These are phyloP conservation scores for Nasonia longicornis DNA, from an alignment of 1,140 invertebrate genomes.

Conservation along the genomic window DNA sequence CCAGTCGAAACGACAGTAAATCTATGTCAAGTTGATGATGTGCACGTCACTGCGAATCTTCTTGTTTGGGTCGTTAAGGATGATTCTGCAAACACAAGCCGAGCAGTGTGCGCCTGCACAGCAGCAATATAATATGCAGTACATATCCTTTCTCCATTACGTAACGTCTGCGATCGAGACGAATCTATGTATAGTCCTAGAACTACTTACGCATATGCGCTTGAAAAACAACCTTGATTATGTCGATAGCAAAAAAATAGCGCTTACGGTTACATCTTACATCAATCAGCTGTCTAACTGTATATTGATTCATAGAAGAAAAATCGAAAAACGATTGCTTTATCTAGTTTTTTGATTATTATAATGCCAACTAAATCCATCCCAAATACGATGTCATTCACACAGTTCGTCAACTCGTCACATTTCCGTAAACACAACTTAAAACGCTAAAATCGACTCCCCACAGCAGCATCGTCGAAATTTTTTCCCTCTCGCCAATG, in stretches of 20 bases:
- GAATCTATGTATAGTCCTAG: slow-evolving; percentile 16
- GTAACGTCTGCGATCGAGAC: slow-evolving; percentile 6
- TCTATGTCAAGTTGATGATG: slow-evolving; percentile 37
- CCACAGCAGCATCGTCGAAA: neutral
- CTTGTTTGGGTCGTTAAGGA: slow-evolving; percentile 34
- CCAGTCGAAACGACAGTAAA: slow-evolving; percentile 37
- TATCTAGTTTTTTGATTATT: no score
- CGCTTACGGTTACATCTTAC: neutral
- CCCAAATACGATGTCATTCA: no score
- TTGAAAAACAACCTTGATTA: neutral
- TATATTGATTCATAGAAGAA: no score
- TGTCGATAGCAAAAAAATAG: neutral
- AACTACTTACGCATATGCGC: neutral
- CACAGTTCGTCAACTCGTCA: no score
- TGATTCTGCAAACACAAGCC: slow-evolving; percentile 27
- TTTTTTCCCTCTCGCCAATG: neutral
- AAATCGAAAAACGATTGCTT: no score
- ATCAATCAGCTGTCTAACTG: no score
- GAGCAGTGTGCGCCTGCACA: neutral
- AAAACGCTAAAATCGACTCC: neutral
- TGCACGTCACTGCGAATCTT: slow-evolving; percentile 27
- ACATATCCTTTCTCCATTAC: neutral
- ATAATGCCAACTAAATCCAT: no score
- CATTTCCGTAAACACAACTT: neutral
- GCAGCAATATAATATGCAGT: slow-evolving; percentile 2